These are phyloP conservation scores for Acipenser ruthenus DNA, from an alignment of 2,797 vertebrate species.

Conservation along the genomic window DNA sequence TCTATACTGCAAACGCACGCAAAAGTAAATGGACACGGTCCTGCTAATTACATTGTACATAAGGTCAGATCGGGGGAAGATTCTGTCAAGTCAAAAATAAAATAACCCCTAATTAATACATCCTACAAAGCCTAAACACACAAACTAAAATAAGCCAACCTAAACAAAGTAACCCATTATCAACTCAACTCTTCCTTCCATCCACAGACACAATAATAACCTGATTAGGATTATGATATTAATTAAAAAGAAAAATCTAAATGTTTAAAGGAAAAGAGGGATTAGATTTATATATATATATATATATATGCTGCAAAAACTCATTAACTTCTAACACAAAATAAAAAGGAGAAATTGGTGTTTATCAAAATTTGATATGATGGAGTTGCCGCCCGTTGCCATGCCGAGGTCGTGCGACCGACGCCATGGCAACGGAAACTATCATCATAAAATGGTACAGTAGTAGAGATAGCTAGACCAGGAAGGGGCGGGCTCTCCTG, in stretches of 20 bases:
- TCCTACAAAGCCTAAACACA: conserved; percentile 54
- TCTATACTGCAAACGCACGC: conserved; percentile 45
- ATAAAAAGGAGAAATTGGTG: conserved; percentile 54
- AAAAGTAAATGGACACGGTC: conserved; percentile 51
- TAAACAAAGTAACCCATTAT: conserved; percentile 41
- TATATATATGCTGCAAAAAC: conserved; percentile 79
- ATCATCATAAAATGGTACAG: conserved; percentile 99
- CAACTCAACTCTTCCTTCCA: conserved; percentile 72
- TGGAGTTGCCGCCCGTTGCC: conserved; percentile 90
- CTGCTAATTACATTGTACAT: conserved; percentile 44
- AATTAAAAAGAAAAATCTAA: conserved; percentile 46
- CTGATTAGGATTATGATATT: conserved; percentile 69
- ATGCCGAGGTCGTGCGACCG: conserved; percentile 63
- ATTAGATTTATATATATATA: conserved; percentile 32
- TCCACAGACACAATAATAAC: conserved; percentile 85
- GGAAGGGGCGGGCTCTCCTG: conserved; percentile 94
- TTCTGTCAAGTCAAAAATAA: conserved; percentile 34
- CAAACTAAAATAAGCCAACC: conserved; percentile 46
- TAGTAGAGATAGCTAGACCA: conserved; percentile 99
- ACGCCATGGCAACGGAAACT: conserved; percentile 96
- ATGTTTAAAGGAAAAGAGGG: conserved; percentile 38
- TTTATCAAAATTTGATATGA: conserved; percentile 56
- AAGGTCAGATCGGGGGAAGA: conserved; percentile 15
- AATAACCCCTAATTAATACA: conserved; percentile 37
- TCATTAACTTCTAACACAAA: conserved; percentile 56